These are phyloP conservation scores for Paedocypris micromegethes DNA, from an alignment of 2,797 vertebrate genomes.

Conservation along the genomic window DNA sequence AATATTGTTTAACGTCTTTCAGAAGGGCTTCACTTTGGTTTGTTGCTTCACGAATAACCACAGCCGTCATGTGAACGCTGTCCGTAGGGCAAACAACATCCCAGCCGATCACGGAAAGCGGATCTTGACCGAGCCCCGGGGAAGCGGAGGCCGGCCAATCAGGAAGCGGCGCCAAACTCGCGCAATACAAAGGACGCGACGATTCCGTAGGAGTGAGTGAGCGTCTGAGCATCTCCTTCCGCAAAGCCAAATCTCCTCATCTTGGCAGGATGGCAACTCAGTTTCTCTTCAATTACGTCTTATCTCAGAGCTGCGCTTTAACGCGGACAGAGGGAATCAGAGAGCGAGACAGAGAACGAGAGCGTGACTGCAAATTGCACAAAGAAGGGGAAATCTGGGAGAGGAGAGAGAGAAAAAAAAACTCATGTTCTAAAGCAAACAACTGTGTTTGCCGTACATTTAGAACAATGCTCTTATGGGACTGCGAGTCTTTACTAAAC, in stretches of 20 bases:
- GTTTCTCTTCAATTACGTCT: constrained; percentile 38
- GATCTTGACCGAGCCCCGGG: constrained; percentile 25
- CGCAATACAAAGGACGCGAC: constrained; percentile 26
- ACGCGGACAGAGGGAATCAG: constrained; percentile 35
- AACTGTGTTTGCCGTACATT: constrained; percentile 55
- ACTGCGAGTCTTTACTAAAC: constrained; percentile 65
- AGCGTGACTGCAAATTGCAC: constrained; percentile 42
- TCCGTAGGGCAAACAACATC: constrained; percentile 19
- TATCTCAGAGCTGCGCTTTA: constrained; percentile 38
- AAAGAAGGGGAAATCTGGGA: constrained; percentile 42
- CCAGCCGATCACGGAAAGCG: constrained; percentile 14
- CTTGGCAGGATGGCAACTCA: constrained; percentile 39
- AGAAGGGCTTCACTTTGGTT: constrained; percentile 21
- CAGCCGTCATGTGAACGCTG: not conserved
- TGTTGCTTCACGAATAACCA: constrained; percentile 21
- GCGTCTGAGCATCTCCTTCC: constrained; percentile 23
- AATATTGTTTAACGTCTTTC: constrained; percentile 33
- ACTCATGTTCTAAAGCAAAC: constrained; percentile 53
- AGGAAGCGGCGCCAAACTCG: constrained; percentile 6
- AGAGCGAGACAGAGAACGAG: constrained; percentile 30
- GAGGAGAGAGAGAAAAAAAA: constrained; percentile 33
- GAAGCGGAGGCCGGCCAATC: constrained; percentile 4
- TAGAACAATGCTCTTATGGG: constrained; percentile 63
- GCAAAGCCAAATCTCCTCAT: constrained; percentile 39
- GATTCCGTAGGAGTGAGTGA: constrained; percentile 17